Evolutionary conservation across 1,140 invertebrate species (phyloP), one percentile per base, ranked within the genome.

Genomic region (Drosophila equinoxialis): DNA sequence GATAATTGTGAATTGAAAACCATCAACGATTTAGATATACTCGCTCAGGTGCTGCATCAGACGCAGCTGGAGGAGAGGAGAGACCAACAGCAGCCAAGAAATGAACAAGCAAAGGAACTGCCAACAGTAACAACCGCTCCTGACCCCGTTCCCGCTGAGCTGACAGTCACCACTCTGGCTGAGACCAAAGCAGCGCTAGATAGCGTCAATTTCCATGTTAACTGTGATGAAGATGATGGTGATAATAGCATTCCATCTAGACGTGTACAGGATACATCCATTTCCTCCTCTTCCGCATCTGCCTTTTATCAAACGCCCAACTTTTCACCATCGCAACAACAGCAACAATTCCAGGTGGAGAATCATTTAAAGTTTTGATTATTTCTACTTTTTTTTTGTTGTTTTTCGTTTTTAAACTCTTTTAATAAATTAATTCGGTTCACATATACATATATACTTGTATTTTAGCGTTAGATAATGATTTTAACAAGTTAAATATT

Each of bases 1-100:
- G 97, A 98, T 93, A 97, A 97, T 93, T 95, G 97, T 92, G 97
- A 97, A 93, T 90, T 98, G 33, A 97, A 98, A 92, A 97, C 96
- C 41, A 96, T 98, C 48, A 97, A 98, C 92, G 97, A 97, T 91
- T 95, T 97, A 93, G 96, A 97, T 92, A 95, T 97, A 91, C 93
- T 98, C 54, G 96, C 96, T 5, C 95, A 96, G 92, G 94, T 96
- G 30, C 79, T 94, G 51, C 93, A 94, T 71, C 92, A 91, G 64
- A 92, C 91, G 7, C 86, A 92, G 64, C 54, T 90, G 62, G 68
- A 65, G 26, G 59, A 71, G 59, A 71, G 74, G n/a, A 61, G 23
- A 4, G 70, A 59, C n/a, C 20, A 75, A 54, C 37, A 57, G 20
- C 61, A 74, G 55, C 48, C 35, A 37, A 37, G 17, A 20, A 51